A percentile compares a stretch with the other conserved stretches of the same genome.
phyloP scores from a whole-genome alignment of 2,113 vertebrate species.

The Buteo buteo region DNA sequence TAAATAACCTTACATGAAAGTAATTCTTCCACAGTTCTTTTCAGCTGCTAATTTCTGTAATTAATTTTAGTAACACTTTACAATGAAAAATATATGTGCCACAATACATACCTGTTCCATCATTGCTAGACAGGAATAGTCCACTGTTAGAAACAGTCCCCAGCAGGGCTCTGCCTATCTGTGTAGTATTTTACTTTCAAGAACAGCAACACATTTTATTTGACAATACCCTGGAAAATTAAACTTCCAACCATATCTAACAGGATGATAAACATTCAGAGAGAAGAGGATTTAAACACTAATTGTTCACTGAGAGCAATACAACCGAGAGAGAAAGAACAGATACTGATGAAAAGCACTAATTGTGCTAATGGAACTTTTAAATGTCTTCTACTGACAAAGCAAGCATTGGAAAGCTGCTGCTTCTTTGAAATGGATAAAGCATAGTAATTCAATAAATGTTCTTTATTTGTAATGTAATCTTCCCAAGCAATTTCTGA shows the following conservation, averaged over 20 bases:
- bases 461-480: neutral
- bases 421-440: neutral
- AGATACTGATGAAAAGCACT: neutral
- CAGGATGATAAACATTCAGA: neutral
- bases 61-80: neutral
- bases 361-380: neutral
- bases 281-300: neutral
- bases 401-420: neutral
- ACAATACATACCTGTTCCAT: neutral
- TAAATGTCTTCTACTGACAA: neutral
- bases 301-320: neutral
- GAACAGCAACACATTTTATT: neutral
- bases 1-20: neutral
- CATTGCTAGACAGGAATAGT: neutral
- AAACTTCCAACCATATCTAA: neutral
- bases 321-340: neutral
- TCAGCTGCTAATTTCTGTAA: neutral
- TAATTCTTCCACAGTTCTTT: neutral
- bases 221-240: conserved; percentile 23
- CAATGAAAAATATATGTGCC: neutral
- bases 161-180: neutral
- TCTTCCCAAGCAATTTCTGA: neutral
- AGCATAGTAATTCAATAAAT: neutral
- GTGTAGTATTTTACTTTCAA: neutral
- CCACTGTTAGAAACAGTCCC: neutral